phyloP scores from a whole-genome alignment of 2,888 invertebrate species.

The Papilio demoleus region DNA sequence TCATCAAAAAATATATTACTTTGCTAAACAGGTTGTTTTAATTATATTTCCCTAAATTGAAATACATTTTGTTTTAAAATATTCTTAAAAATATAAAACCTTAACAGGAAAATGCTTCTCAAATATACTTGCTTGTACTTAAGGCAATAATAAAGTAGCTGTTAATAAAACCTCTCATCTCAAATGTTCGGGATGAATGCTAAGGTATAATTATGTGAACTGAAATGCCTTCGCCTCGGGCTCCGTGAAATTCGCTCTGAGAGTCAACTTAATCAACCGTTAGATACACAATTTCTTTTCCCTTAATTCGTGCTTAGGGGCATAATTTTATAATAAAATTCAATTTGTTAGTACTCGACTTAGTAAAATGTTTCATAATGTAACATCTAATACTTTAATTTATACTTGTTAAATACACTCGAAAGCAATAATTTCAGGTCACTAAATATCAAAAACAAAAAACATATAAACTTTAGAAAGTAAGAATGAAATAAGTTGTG shows the following conservation, averaged over 20 bases:
- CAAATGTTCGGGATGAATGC: conserved; percentile 39
- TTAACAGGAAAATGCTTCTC: neutral
- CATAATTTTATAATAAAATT: conserved; percentile 35
- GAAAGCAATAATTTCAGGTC: too few relatives aligned
- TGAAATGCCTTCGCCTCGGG: conserved; percentile 39
- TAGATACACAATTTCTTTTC: conserved; percentile 41
- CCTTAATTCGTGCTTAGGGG: conserved; percentile 39
- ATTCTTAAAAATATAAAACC: neutral
- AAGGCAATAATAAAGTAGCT: conserved; percentile 26
- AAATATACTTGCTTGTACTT: conserved; percentile 14
- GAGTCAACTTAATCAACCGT: conserved; percentile 41
- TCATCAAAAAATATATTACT: neutral
- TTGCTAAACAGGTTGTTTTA: neutral
- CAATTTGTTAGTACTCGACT: conserved; percentile 21
- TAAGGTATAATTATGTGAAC: conserved; percentile 40
- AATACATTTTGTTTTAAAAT: neutral
- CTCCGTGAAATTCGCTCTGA: conserved; percentile 34
- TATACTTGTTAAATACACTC: neutral
- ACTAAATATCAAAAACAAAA: too few relatives aligned
- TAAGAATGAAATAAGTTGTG: too few relatives aligned
- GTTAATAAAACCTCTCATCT: conserved; percentile 35
- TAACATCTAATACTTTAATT: neutral
- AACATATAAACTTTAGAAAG: too few relatives aligned
- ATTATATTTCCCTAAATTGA: neutral
- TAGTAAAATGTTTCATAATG: conserved; percentile 21